Conservation (phyloP, 2,888 invertebrate genomes). For the Epistrophe eligans region DNA sequence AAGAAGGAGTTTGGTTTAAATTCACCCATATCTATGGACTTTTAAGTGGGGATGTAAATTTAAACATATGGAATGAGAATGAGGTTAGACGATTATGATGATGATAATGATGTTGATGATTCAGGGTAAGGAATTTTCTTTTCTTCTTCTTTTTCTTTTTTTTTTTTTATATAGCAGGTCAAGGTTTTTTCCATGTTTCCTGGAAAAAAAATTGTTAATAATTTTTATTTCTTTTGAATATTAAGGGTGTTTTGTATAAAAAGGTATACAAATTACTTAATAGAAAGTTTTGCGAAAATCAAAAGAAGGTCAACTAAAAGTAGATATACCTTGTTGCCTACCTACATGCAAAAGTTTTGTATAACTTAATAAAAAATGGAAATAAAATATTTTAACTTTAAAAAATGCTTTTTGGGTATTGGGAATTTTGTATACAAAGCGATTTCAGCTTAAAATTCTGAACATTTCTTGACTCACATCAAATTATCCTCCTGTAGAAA, state of each 20-base stretch:
- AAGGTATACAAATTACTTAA: no score
- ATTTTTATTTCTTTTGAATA: background rate
- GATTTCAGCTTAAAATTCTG: no score
- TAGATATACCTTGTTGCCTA: no score
- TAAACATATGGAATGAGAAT: slow-evolving; percentile 33
- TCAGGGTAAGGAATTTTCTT: slow-evolving; percentile 46
- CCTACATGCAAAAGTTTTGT: no score
- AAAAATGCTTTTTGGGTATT: no score
- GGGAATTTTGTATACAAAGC: no score
- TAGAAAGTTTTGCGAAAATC: background rate
- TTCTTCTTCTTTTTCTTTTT: background rate
- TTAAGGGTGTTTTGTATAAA: background rate
- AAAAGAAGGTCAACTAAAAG: no score
- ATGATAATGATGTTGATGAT: slow-evolving; percentile 28
- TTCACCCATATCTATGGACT: background rate
- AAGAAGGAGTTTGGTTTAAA: slow-evolving; percentile 27
- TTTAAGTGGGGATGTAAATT: slow-evolving; percentile 32
- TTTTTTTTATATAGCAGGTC: slow-evolving; percentile 56
- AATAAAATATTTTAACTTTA: no score
- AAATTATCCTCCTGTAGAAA: no score
- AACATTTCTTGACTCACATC: no score
- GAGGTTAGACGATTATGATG: slow-evolving; percentile 12
- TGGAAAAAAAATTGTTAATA: background rate
- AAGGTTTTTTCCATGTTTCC: slow-evolving; percentile 33
- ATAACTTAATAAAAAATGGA: no score